These are phyloP conservation scores for Tachypleus tridentatus DNA, from an alignment of 1,140 invertebrate species.

Conservation along the genomic window DNA sequence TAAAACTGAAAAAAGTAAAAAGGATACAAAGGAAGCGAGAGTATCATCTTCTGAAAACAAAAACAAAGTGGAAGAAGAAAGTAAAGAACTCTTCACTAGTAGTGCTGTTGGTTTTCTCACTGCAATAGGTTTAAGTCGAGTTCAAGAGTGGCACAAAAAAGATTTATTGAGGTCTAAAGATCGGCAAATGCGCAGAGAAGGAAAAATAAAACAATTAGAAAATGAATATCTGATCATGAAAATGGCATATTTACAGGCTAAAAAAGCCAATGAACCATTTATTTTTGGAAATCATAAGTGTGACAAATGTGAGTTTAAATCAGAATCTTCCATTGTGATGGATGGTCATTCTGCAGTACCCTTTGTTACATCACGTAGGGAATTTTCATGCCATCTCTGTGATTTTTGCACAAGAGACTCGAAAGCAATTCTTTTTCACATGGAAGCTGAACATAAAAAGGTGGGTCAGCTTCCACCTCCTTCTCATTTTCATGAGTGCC, in stretches of 20 bases:
- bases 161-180: conserved; percentile 79
- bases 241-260: conserved; percentile 48
- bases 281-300: conserved; percentile 67
- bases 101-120: conserved; percentile 60
- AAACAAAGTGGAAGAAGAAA: too few relatives aligned
- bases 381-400: conserved; percentile 65
- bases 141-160: conserved; percentile 82
- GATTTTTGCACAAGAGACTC: conserved; percentile 64
- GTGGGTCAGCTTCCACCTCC: conserved; percentile 68
- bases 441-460: conserved; percentile 76
- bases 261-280: conserved; percentile 58
- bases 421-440: conserved; percentile 79
- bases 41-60: too few relatives aligned
- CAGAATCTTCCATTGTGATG: conserved; percentile 74
- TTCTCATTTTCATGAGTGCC: conserved; percentile 74
- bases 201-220: conserved; percentile 51
- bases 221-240: conserved; percentile 73
- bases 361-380: conserved; percentile 65
- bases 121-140: conserved; percentile 78
- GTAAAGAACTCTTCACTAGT: too few relatives aligned
- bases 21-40: too few relatives aligned
- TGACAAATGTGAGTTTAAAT: conserved; percentile 82
- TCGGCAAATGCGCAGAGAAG: conserved; percentile 45
- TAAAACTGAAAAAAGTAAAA: too few relatives aligned
- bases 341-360: conserved; percentile 81